Evolutionary conservation across 2,888 invertebrate genomes (phyloP).

Genomic region (Magallana nippona): DNA sequence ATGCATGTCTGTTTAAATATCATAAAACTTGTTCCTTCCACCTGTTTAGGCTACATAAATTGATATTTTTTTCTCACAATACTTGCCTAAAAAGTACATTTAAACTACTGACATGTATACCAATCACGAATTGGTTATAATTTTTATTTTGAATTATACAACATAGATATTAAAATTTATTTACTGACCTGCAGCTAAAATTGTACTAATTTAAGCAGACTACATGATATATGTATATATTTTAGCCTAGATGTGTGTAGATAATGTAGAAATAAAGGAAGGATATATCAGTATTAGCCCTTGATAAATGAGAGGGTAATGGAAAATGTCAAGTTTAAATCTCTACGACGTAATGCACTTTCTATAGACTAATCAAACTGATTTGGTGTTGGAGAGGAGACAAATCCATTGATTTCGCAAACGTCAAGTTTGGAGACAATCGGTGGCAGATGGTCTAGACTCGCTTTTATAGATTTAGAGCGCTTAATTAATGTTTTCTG

Average conservation of each 20-base stretch:
- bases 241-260: no score
- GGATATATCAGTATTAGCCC: neutral
- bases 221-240: neutral
- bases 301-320: neutral
- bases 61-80: no score
- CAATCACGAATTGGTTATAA: neutral
- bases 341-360: neutral
- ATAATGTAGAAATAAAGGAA: neutral
- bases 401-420: slow-evolving; percentile 15
- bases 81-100: no score
- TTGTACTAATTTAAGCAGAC: no score
- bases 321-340: neutral
- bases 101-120: no score
- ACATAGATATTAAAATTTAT: neutral
- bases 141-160: neutral
- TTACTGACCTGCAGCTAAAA: no score
- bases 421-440: neutral
- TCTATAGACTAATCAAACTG: slow-evolving; percentile 8
- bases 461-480: slow-evolving; percentile 20
- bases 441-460: slow-evolving; percentile 15
- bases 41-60: no score
- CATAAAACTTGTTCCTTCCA: no score
- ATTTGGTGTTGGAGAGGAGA: slow-evolving; percentile 6
- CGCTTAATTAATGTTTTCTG: slow-evolving; percentile 13
- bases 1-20: no score